phyloP scores from a whole-genome alignment of 2,113 vertebrate species.

The Datnioides undecimradiatus region DNA sequence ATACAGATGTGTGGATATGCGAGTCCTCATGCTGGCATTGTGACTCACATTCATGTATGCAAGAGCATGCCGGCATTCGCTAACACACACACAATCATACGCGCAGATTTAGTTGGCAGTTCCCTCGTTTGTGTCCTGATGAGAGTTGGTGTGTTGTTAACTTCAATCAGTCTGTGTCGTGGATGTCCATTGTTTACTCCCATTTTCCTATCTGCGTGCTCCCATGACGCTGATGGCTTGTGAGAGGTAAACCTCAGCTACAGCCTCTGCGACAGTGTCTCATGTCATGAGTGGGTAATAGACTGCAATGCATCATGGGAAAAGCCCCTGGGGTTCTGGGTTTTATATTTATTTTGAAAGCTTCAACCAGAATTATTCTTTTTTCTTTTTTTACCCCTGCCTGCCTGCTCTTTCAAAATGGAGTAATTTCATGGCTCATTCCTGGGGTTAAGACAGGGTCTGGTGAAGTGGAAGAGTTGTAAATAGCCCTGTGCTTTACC shows the following conservation, averaged over 20 bases:
- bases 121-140: conserved; percentile 29
- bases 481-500: conserved; percentile 53
- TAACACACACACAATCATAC: conserved; percentile 32
- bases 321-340: conserved; percentile 45
- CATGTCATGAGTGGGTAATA: conserved; percentile 75
- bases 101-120: conserved; percentile 36
- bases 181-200: conserved; percentile 50
- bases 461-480: conserved; percentile 52
- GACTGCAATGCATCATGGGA: conserved; percentile 72
- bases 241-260: conserved; percentile 71
- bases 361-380: conserved; percentile 49
- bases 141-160: conserved; percentile 45
- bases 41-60: conserved; percentile 51
- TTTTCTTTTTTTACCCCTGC: background rate
- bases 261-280: conserved; percentile 61
- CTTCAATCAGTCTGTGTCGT: conserved; percentile 39
- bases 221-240: conserved; percentile 66
- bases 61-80: conserved; percentile 20
- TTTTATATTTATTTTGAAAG: conserved; percentile 73
- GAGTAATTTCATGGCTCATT: conserved; percentile 80
- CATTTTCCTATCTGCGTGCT: conserved; percentile 35
- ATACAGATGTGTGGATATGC: conserved; percentile 53
- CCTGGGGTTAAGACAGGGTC: conserved; percentile 59
- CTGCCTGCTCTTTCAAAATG: conserved; percentile 56
- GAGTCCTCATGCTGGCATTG: conserved; percentile 37